Evolutionary conservation across 2,888 invertebrate genomes (phyloP), one percentile per base, ranked within the genome.

Genomic region (Protophormia terraenovae): DNA sequence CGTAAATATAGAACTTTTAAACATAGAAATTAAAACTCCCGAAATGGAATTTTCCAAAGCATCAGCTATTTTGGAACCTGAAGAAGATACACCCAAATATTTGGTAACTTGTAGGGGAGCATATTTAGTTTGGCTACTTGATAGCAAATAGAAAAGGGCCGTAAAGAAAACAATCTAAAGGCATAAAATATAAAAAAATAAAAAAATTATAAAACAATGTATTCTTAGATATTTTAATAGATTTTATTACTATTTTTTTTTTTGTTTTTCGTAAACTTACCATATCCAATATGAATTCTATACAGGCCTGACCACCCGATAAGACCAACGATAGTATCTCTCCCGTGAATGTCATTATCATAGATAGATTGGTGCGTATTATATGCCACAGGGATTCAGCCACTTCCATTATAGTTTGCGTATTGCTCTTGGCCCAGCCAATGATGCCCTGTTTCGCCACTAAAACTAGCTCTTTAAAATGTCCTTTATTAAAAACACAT

Each of bases 1-100:
- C 91, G 99, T 99, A 93, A 99, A 99, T 0, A 97, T 94, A 0
- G 98, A 97, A 95, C 99, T 97, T 93, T 99, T 99, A 89, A 98
- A 96, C 2, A 99, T 98, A 0, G 99, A 98, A 83, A 97, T 95
- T 91, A 99, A 97, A 14, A 99, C 99, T 88, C 98, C 98, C 88
- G 98, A 98, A 75, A 98, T 96, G 0, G 97, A 97, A 84, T 96
- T 96, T 89, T 97, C 97, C 29, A 98, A 93, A 0, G 97, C 97
- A 83, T 96, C 94, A 3, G 97, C 97, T 81, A 97, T 95, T 88
- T 96, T 95, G 8, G 94, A 95, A 14, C 97, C 97, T 87, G 96
- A 96, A 0, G 91, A 86, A 84, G 95, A 95, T 1, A 97, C 96
- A 86, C 97, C 97, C 85, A 97, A 94, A 84, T 95, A 95, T 6